These are phyloP conservation scores for Merops nubicus DNA, from an alignment of 2,113 vertebrate genomes.

Conservation along the genomic window DNA sequence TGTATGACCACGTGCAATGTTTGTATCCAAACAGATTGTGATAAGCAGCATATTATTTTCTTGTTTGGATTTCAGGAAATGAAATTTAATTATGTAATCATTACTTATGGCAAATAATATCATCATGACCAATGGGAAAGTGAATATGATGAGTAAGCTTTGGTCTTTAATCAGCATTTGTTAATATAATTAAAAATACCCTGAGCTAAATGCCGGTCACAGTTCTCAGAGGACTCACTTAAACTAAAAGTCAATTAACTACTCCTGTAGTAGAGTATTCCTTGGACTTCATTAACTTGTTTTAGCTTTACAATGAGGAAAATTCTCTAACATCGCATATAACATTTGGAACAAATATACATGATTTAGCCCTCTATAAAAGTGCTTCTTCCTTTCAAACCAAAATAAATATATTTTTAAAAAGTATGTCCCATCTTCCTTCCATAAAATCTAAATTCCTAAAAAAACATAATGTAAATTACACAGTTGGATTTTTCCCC, in stretches of 20 bases:
- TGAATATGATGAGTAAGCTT: not conserved
- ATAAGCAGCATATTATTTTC: not conserved
- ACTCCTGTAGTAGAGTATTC: not conserved
- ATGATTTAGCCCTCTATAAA: not conserved
- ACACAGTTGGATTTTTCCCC: not conserved
- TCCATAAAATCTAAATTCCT: not conserved
- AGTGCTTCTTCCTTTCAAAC: not conserved
- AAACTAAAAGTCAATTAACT: not conserved
- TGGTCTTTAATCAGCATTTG: not conserved
- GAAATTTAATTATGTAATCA: not conserved
- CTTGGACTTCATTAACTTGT: not conserved
- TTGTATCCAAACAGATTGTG: not conserved
- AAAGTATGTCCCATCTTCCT: not conserved
- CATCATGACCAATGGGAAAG: not conserved
- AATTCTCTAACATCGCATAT: not conserved
- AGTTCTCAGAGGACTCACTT: not conserved
- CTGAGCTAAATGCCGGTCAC: not conserved
- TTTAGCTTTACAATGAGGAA: not conserved
- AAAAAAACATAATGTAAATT: not conserved
- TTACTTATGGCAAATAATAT: not conserved
- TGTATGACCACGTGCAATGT: too few relatives aligned
- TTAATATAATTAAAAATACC: constrained; percentile 29
- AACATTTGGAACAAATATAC: not conserved
- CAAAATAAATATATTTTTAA: not conserved
- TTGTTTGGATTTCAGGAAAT: not conserved